Evolutionary conservation across 2,797 vertebrate genomes (phyloP).

Genomic region (Anas bernieri): DNA sequence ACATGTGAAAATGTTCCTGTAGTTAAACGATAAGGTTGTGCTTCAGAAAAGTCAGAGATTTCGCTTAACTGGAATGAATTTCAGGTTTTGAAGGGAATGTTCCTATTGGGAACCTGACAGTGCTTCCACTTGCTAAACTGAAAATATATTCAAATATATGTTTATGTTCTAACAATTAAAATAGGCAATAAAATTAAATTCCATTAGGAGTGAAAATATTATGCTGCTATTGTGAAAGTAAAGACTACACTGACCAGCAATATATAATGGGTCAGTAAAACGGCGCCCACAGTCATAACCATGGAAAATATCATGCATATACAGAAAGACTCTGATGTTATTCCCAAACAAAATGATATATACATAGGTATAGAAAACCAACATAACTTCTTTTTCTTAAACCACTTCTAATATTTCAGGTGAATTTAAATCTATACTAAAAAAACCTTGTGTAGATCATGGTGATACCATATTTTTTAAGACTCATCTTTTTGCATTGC

Average conservation of each 20-base stretch:
- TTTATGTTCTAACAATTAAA: neutral
- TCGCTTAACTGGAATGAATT: neutral
- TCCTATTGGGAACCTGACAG: neutral
- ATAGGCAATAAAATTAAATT: neutral
- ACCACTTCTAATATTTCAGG: neutral
- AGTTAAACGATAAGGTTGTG: neutral
- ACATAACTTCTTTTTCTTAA: neutral
- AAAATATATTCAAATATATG: neutral
- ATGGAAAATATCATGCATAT: neutral
- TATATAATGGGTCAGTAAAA: neutral
- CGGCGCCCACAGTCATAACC: neutral
- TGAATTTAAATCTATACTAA: neutral
- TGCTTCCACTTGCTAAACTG: neutral
- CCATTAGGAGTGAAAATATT: neutral
- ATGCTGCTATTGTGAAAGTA: neutral
- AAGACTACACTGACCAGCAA: neutral
- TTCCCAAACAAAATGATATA: neutral
- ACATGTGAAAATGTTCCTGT: neutral
- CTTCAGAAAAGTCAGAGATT: neutral
- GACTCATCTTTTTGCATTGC: neutral
- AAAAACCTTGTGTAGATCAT: neutral
- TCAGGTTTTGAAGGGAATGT: neutral
- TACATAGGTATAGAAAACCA: rapidly evolving
- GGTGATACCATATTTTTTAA: neutral
- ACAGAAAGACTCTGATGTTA: neutral